Evolutionary conservation across 1,140 invertebrate species (phyloP).

Genomic region (Camponotus floridanus): DNA sequence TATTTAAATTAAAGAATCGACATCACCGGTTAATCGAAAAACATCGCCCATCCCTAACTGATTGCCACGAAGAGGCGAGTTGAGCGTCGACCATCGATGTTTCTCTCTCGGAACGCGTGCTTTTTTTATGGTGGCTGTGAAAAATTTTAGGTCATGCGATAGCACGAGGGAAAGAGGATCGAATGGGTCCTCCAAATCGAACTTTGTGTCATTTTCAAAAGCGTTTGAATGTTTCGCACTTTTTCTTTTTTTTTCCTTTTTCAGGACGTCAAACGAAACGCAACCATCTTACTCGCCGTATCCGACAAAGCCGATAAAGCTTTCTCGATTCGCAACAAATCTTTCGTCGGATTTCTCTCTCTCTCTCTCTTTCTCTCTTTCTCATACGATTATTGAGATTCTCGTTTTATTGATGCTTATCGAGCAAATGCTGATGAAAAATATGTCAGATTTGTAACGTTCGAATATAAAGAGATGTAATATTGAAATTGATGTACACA

Average conservation of each 20-base stretch:
- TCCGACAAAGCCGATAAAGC: conserved; percentile 39
- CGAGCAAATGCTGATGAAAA: conserved; percentile 21
- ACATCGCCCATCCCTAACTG: too few relatives aligned
- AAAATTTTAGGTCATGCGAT: conserved; percentile 67
- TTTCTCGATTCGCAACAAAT: conserved; percentile 34
- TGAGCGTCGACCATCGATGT: conserved; percentile 62
- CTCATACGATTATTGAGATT: conserved; percentile 37
- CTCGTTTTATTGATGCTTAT: not conserved
- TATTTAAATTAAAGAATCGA: too few relatives aligned
- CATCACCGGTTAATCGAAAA: too few relatives aligned
- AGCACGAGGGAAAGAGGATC: conserved; percentile 15
- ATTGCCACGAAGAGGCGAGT: conserved; percentile 45
- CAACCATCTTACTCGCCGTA: not conserved
- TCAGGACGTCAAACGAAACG: conserved; percentile 21
- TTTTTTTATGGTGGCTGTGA: conserved; percentile 67
- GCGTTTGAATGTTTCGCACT: conserved; percentile 48
- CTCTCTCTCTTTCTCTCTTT: too few relatives aligned
- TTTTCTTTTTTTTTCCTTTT: not conserved
- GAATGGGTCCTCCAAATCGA: conserved; percentile 45
- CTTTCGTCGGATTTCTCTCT: not conserved
- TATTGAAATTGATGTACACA: not conserved
- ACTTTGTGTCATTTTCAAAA: conserved; percentile 45
- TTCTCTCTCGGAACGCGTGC: conserved; percentile 69
- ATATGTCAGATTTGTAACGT: conserved; percentile 8
- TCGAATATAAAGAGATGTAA: not conserved